Base-by-base conservation (phyloP, 1,140 invertebrate genomes). In the Oncopeltus fasciatus region DNA sequence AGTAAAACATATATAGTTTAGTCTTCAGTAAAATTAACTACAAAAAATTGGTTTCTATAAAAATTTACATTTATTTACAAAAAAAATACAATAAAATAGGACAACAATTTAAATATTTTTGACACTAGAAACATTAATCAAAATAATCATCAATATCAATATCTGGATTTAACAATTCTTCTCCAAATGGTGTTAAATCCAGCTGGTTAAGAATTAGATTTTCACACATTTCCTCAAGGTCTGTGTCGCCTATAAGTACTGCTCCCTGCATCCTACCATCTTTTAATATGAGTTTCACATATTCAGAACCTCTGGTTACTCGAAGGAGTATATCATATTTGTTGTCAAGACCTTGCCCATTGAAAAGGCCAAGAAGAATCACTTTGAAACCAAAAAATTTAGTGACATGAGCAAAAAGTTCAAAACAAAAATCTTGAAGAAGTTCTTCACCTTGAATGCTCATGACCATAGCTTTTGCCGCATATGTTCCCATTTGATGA, bases 71-170 rank as follows among this genome's bases (percentile, higher is more conserved):
- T n/a, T n/a, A n/a, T n/a, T n/a, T n/a, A n/a, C n/a, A n/a, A n/a
- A n/a, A n/a, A n/a, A n/a, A n/a, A n/a, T n/a, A n/a, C n/a, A n/a
- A n/a, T n/a, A n/a, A n/a, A n/a, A n/a, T n/a, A n/a, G n/a, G n/a
- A n/a, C n/a, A n/a, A n/a, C n/a, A n/a, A n/a, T n/a, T n/a, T n/a
- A n/a, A n/a, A n/a, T n/a, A n/a, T n/a, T n/a, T n/a, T 38, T 38
- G 14, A 38, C 31, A 38, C 14, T 38, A 8, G 5, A 14, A 14
- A 38, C 14, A 38, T 66, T 75, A 99, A 83, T 99, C 96, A 84
- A 99, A 99, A 77, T 95, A 99, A 80, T 99, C 96, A 74, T 98
- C 95, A 71, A 99, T 93, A 74, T 99, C 95, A 71, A 98, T 88
- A 74, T 91, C 80, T 20, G 94, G 93, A 79, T 98, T 87, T 3